These are phyloP conservation scores for Ylistrum balloti DNA, from an alignment of 1,140 invertebrate genomes.

Conservation along the genomic window DNA sequence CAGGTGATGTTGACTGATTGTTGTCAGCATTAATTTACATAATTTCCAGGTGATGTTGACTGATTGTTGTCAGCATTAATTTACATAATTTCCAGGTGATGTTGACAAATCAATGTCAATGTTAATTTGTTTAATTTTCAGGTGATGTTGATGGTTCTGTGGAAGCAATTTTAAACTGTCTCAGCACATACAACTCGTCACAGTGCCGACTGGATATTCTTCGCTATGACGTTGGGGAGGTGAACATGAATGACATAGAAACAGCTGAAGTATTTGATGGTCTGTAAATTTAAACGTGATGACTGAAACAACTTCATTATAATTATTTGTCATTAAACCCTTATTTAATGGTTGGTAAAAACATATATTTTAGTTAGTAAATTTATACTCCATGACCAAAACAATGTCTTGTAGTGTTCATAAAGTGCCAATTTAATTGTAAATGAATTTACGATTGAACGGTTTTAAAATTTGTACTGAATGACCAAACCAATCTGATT, in stretches of 20 bases:
- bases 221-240: slow-evolving; percentile 93
- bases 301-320: not conserved
- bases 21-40: too few relatives aligned
- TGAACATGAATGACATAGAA: slow-evolving; percentile 93
- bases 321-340: not conserved
- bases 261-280: slow-evolving; percentile 90
- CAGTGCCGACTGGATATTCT: slow-evolving; percentile 92
- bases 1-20: too few relatives aligned
- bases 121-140: slow-evolving; percentile 52
- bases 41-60: too few relatives aligned
- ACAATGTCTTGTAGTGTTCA: not conserved
- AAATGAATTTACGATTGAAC: not conserved
- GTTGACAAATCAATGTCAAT: too few relatives aligned
- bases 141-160: slow-evolving; percentile 87
- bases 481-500: slow-evolving; percentile 8
- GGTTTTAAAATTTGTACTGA: not conserved
- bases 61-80: too few relatives aligned
- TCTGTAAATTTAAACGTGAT: too few relatives aligned
- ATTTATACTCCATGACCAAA: not conserved
- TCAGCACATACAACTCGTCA: slow-evolving; percentile 93
- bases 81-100: too few relatives aligned
- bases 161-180: slow-evolving; percentile 95
- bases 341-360: slow-evolving; percentile 24
- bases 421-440: slow-evolving; percentile 36
- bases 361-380: too few relatives aligned